Conservation (phyloP, 2,113 vertebrate genomes). For the Arenaria interpres region DNA sequence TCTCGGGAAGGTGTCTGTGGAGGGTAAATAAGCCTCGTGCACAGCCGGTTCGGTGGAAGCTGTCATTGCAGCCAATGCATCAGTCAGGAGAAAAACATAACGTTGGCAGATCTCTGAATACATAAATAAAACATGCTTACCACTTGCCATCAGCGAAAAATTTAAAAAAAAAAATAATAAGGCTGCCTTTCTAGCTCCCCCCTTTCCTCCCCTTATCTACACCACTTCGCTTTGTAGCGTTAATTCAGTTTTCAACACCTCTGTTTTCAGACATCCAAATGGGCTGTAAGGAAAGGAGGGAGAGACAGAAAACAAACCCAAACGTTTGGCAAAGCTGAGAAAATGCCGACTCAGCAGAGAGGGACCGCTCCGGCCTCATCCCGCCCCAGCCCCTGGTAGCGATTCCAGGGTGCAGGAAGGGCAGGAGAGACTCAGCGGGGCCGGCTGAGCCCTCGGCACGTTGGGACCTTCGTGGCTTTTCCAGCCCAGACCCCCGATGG, state of each 20-base stretch:
- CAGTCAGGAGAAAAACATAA: slow-evolving; percentile 41
- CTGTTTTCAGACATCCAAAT: not conserved
- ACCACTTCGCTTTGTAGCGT: not conserved
- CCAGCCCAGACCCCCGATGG: fast-evolving
- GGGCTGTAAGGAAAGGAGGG: not conserved
- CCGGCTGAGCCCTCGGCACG: not conserved
- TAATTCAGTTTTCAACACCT: not conserved
- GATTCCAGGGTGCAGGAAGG: not conserved
- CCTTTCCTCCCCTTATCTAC: not conserved
- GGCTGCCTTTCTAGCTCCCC: not conserved
- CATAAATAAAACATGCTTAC: slow-evolving; percentile 71
- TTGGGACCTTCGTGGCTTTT: not conserved
- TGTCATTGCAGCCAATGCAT: slow-evolving; percentile 54
- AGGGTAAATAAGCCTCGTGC: slow-evolving; percentile 27
- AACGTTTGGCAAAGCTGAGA: not conserved
- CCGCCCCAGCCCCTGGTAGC: fast-evolving
- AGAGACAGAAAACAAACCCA: not conserved
- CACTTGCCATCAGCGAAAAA: slow-evolving; percentile 50
- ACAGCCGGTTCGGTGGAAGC: not conserved
- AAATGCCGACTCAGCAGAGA: not conserved
- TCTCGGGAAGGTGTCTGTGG: not conserved
- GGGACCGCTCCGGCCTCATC: fast-evolving
- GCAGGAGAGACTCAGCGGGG: not conserved
- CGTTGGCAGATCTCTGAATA: not conserved
- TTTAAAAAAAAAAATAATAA: not conserved